Base-by-base conservation (phyloP, 2,888 invertebrate genomes). In the Tenthredo distinguenda region DNA sequence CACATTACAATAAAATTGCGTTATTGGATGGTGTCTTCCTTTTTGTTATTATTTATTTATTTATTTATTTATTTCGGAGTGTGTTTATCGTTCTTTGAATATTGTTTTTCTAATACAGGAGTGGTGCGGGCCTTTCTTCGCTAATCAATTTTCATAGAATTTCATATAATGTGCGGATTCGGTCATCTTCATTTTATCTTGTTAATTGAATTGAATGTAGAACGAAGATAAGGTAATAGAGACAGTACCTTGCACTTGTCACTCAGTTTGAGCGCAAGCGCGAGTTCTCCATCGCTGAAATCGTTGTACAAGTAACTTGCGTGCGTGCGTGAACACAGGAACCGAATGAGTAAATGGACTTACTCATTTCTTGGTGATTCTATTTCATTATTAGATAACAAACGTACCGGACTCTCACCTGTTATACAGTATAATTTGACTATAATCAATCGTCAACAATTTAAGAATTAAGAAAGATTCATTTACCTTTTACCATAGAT, bases 181-280 rank as follows among this genome's bases (percentile, higher is more conserved):
- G 55, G 21, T 62, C 18, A 10, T n/a, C 10, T n/a, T 12, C 55
- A 15, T 31, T 18, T 55, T 15, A 68, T 43, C 15, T 47, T 26
- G 6, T 47, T 12, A 43, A 6, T 40, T 26, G 15, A 21, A 15
- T n/a, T 76, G 12, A 47, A 76, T 77, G 26, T 50, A 40, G 21
- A 74, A 74, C 43, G 15, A 21, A 40, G 71, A 47, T 10, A 21
- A 71, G n/a, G 85, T 86, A 86, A 86, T 84, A 79, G 74, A 93
- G 94, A 96, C 96, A 95, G 96, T 96, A 96, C 96, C 96, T 96
- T 96, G 96, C 96, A 96, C 96, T 95, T 95, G 96, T 95, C 96
- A 95, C 96, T 96, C 96, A 92, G 95, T 96, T 96, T 96, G 96
- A 96, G 96, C 94, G 96, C 95, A 95, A 96, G 95, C 96, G 95